Conservation (phyloP, 1,140 invertebrate species). For the Eupristina koningsbergeri region DNA sequence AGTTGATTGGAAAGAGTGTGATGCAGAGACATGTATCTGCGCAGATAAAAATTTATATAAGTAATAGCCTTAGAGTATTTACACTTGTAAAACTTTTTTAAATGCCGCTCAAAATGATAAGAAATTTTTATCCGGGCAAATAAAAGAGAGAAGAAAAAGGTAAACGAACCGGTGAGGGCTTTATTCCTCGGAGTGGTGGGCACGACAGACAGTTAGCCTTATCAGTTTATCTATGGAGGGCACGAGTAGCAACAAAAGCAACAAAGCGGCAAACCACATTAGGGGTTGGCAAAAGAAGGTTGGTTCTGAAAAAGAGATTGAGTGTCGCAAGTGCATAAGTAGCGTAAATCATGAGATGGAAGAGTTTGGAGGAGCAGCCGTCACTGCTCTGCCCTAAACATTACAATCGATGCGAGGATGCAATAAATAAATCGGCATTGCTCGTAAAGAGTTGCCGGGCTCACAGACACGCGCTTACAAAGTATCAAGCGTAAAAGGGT, state of each 20-base stretch:
- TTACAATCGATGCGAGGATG: neutral
- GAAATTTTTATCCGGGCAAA: neutral
- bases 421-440: neutral
- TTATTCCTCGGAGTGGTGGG: neutral
- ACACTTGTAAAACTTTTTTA: neutral
- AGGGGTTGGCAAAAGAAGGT: neutral
- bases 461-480: neutral
- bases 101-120: neutral
- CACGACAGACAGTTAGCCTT: neutral
- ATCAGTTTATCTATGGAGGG: neutral
- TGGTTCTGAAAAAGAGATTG: neutral
- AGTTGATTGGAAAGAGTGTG: too few relatives aligned
- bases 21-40: too few relatives aligned
- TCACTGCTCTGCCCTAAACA: neutral
- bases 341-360: neutral
- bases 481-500: conserved; percentile 44
- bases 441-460: neutral
- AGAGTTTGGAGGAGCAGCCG: neutral
- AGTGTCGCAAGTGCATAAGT: neutral
- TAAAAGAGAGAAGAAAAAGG: neutral
- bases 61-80: neutral
- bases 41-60: neutral
- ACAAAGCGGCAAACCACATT: neutral
- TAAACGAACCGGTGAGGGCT: neutral
- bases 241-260: neutral